Base-by-base conservation (phyloP, 2,113 vertebrate species). In the Alligator sinensis region DNA sequence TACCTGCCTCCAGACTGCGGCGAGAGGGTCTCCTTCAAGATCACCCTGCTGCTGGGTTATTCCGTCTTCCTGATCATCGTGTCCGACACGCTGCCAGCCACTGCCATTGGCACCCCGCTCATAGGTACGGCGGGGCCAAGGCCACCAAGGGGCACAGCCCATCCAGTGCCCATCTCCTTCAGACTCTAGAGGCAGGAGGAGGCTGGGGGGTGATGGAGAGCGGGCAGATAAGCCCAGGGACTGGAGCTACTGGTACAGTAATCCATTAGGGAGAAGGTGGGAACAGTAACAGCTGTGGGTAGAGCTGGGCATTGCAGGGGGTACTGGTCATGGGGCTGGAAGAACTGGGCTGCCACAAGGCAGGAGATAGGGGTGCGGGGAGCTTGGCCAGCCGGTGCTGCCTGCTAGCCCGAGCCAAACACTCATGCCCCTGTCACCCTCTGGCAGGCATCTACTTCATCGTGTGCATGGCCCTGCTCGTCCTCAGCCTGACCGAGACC, bases 61-160 rank as follows among this genome's bases (percentile, higher is more conserved):
- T 99, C 99, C 0, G 99, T 99, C 91, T 99, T 99, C 97, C 99
- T 99, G 94, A 99, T 99, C 97, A 99, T 99, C 0, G 99, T 99
- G 4, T 99, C 99, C 0, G 99, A 99, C 97, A 99, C 99, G 0
- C 96, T 99, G 88, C 99, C 99, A 0, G 99, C 99, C 60, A 99
- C 99, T 0, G 99, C 99, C 2, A 99, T 99, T 0, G 99, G 99
- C 89, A 99, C 99, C 0, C 99, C 99, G 0, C 96, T 99, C 84
- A 99, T 99, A 95, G 98, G 99, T 99, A 98, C 3, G 57, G 22
- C 0, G 2, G 14, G 0, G 3, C 21, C 4, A 3, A 11, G 19
- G 24, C 38, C 38, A 22, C 16, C 6, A 27, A 14, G 11, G 34
- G 30, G 18, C 27, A 54, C 47, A 2, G 5, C 59, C 59, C 55